Evolutionary conservation across 2,113 vertebrate genomes (phyloP), one percentile per base, ranked within the genome.

Genomic region (Pteruthius melanotis): DNA sequence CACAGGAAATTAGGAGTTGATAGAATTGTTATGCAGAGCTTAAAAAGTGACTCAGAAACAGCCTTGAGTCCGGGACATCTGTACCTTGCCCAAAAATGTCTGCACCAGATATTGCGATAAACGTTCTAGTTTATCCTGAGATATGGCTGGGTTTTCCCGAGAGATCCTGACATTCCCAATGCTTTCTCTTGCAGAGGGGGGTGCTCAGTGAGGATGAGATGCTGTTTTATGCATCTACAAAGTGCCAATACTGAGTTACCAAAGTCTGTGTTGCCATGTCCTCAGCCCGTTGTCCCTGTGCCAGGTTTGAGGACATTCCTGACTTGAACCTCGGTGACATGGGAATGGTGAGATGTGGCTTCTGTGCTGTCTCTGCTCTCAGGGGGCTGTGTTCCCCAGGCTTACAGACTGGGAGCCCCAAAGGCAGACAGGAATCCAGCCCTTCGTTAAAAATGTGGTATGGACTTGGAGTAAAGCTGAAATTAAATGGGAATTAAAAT

Each of bases 151-250:
- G 11, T 37, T 49, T 83, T 90, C 23, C 30, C 27, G 52, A 27
- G 70, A 59, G 30, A 68, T 61, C 30, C 18, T 54, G 69, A 4
- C 1, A 1, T 82, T 79, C 47, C 42, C 0, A 0, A 4, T 39
- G n/a, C 30, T 52, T 64, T 79, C 7, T 23, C 9, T 76, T 0
- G 0, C n/a, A 59, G 70, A 52, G 6, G 1, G 14, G 64, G 20
- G 2, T 39, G 42, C 20, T 77, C 54, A 13, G 33, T 15, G 20
- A 69, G 40, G 23, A 9, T 31, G 27, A 82, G 30, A 22, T 5
- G 2, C 6, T 3, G 1, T 45, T 93, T 70, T 16, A 20, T 8
- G 22, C 6, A 28, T 0, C 0, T 23, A 11, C 22, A 19, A 69
- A 31, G n/a, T 49, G 31, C 22, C n/a, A 40, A 0, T n/a, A 20